These are phyloP conservation scores for Hyles vespertilio DNA, from an alignment of 1,140 invertebrate species.

Conservation along the genomic window DNA sequence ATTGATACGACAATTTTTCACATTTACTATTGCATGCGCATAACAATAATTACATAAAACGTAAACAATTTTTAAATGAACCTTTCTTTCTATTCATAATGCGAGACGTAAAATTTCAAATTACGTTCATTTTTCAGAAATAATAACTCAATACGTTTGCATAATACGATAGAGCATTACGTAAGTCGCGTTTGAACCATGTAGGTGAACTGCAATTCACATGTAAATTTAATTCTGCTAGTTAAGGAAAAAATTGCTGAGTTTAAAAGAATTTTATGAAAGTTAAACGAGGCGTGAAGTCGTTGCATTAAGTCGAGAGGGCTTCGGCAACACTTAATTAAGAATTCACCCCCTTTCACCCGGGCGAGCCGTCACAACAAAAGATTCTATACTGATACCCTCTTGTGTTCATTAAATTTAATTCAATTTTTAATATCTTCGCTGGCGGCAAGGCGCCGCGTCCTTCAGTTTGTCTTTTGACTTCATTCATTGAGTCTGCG, in stretches of 20 bases:
- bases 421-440: conserved; percentile 60
- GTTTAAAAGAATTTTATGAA: conserved; percentile 70
- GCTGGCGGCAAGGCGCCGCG: neutral
- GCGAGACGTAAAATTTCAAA: too few relatives aligned
- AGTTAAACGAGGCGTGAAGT: conserved; percentile 71
- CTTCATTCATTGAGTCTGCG: too few relatives aligned
- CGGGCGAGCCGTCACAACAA: conserved; percentile 54
- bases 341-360: conserved; percentile 56
- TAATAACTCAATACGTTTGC: too few relatives aligned
- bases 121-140: too few relatives aligned
- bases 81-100: too few relatives aligned
- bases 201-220: conserved; percentile 9
- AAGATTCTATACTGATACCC: conserved; percentile 41
- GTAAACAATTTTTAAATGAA: too few relatives aligned
- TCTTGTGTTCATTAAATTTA: conserved; percentile 58
- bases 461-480: too few relatives aligned
- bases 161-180: too few relatives aligned
- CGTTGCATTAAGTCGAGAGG: conserved; percentile 69
- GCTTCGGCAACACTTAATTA: conserved; percentile 71
- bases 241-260: conserved; percentile 62
- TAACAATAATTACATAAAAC: too few relatives aligned
- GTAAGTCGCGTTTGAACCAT: neutral
- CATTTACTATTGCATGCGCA: too few relatives aligned
- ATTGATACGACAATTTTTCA: too few relatives aligned
- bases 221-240: conserved; percentile 53